Percentiles rank a stretch among this genome's conserved stretches.
Evolutionary conservation across 1,140 invertebrate species (phyloP).

Genomic region (Lepidostoma basale): DNA sequence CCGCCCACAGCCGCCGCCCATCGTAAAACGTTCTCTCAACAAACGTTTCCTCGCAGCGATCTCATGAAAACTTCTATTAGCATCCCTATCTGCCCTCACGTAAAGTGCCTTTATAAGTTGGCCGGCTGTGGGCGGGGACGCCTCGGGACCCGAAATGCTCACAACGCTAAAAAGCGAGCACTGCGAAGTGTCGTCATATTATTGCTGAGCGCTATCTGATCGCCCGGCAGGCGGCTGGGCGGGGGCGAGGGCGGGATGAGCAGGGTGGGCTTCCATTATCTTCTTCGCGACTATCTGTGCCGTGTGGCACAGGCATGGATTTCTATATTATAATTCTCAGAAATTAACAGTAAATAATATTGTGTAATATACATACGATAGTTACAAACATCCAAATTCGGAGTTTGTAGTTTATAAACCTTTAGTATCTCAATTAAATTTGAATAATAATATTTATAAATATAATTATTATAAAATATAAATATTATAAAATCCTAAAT

Average conservation of each 20-base stretch:
- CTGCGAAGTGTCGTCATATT: constrained; percentile 48
- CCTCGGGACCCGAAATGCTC: constrained; percentile 19
- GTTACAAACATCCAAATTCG: too few species aligned
- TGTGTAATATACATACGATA: too few species aligned
- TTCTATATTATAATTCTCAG: not conserved
- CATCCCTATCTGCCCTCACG: constrained; percentile 45
- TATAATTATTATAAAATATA: too few species aligned
- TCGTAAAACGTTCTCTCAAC: constrained; percentile 46
- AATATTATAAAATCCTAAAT: too few species aligned
- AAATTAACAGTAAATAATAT: too few species aligned
- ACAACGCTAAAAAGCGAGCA: constrained; percentile 43
- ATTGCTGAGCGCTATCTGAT: constrained; percentile 45
- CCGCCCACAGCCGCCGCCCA: constrained; percentile 27
- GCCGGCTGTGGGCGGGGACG: constrained; percentile 3
- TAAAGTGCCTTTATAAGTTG: constrained; percentile 39
- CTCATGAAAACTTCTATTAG: constrained; percentile 46
- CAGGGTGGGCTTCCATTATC: constrained; percentile 24
- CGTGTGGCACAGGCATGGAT: constrained; percentile 25
- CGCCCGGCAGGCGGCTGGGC: not conserved
- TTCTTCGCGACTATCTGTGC: constrained; percentile 29
- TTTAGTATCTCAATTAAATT: too few species aligned
- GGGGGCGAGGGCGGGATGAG: not conserved
- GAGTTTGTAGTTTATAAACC: too few species aligned
- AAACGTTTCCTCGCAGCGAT: constrained; percentile 46
- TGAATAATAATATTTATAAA: too few species aligned